phyloP scores from a whole-genome alignment of 2,888 invertebrate genomes.

The Scrobipalpa costella region DNA sequence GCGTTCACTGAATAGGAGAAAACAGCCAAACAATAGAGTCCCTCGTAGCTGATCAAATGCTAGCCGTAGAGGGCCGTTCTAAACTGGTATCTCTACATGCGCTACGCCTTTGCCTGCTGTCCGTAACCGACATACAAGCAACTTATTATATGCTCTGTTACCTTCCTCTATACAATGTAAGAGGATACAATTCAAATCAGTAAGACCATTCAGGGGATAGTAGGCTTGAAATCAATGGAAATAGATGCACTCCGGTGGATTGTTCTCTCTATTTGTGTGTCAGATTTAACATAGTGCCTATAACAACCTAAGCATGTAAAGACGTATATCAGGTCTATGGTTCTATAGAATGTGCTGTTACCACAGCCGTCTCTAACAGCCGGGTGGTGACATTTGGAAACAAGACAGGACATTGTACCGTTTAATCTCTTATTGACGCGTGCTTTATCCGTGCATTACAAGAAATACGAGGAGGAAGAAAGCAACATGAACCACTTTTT shows the following conservation, averaged over 20 bases:
- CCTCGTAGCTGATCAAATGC: background rate
- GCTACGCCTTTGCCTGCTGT: slow-evolving; percentile 11
- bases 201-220: background rate
- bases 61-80: background rate
- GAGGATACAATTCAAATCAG: slow-evolving; percentile 6
- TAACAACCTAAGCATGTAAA: background rate
- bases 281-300: background rate
- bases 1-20: background rate
- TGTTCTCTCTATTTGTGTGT: background rate
- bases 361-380: too few relatives aligned
- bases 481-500: too few relatives aligned
- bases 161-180: slow-evolving; percentile 29
- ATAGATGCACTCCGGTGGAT: slow-evolving; percentile 4
- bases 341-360: too few relatives aligned
- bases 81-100: background rate
- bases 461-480: too few relatives aligned
- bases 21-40: background rate
- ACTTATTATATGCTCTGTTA: slow-evolving; percentile 30
- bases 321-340: too few relatives aligned
- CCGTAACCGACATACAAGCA: background rate
- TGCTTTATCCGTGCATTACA: too few relatives aligned
- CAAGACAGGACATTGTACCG: too few relatives aligned
- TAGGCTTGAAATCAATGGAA: slow-evolving; percentile 2
- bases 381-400: too few relatives aligned
- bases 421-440: too few relatives aligned